phyloP scores from a whole-genome alignment of 2,888 invertebrate genomes.

The Drosophila paucipuncta region DNA sequence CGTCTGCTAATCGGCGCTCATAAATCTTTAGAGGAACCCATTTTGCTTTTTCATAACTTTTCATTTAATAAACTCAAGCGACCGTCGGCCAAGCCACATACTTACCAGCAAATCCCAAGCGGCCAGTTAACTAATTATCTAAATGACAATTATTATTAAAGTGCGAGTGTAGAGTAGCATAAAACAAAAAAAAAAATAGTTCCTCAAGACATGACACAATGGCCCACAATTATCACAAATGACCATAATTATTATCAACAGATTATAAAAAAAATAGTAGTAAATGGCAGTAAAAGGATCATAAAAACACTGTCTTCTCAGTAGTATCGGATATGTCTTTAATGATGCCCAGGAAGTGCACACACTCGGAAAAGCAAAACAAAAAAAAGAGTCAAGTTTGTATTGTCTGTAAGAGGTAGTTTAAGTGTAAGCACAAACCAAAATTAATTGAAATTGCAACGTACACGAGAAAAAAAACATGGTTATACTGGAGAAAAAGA shows the following conservation, averaged over 20 bases:
- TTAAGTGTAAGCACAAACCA: conserved; percentile 54
- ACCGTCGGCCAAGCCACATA: conserved; percentile 59
- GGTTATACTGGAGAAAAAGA: background rate
- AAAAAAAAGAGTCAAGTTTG: conserved; percentile 15
- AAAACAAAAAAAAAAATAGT: conserved; percentile 23
- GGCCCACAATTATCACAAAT: conserved; percentile 80
- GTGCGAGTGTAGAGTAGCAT: conserved; percentile 39
- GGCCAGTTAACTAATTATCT: conserved; percentile 74
- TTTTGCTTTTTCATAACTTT: conserved; percentile 71
- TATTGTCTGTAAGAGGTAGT: conserved; percentile 22
- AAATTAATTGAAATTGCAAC: conserved; percentile 33
- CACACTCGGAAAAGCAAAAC: conserved; percentile 8
- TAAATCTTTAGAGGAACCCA: conserved; percentile 57
- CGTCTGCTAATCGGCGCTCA: conserved; percentile 56
- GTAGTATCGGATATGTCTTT: conserved; percentile 37
- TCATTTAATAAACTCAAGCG: conserved; percentile 77
- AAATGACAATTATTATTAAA: conserved; percentile 79
- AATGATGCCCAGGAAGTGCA: conserved; percentile 39
- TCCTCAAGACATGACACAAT: conserved; percentile 64
- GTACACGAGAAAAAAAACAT: background rate
- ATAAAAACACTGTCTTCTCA: conserved; percentile 50
- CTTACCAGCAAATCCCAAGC: conserved; percentile 41
- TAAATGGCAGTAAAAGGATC: conserved; percentile 54
- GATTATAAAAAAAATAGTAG: conserved; percentile 57
- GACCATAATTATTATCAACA: conserved; percentile 81